A percentile compares a stretch with the other conserved stretches of the same genome.
These are phyloP conservation scores for Bagarius yarrelli DNA, from an alignment of 2,113 vertebrate species.

Conservation along the genomic window DNA sequence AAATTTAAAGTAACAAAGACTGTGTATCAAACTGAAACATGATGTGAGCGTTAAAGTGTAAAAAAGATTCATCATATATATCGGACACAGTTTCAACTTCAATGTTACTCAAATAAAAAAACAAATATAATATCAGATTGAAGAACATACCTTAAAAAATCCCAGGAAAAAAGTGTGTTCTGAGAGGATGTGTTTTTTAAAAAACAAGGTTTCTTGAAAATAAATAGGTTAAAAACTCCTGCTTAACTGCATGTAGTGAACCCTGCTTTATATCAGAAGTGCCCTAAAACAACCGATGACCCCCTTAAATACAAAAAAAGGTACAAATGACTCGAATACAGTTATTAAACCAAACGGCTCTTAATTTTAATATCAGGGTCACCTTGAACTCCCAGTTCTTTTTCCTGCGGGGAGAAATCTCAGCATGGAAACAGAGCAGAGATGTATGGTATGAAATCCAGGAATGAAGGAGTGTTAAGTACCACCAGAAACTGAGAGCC, in stretches of 20 bases:
- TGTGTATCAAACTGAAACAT: neutral
- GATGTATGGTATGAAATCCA: neutral
- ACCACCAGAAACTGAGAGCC: neutral
- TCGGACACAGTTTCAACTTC: neutral
- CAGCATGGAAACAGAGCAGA: neutral
- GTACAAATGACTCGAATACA: neutral
- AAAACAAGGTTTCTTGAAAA: slow-evolving; percentile 13
- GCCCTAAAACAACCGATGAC: neutral
- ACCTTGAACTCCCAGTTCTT: slow-evolving; percentile 17
- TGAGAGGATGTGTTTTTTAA: neutral
- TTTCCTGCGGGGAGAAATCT: neutral
- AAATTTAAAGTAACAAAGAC: neutral
- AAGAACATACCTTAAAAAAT: neutral
- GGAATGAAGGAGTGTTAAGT: neutral
- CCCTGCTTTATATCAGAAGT: neutral
- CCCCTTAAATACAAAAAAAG: neutral
- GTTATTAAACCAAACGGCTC: neutral
- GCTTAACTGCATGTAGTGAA: slow-evolving; percentile 13
- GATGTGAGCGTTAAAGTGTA: neutral
- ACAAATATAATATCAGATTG: neutral
- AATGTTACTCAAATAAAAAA: neutral
- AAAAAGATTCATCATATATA: neutral
- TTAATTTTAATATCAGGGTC: neutral
- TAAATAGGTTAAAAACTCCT: slow-evolving; percentile 32
- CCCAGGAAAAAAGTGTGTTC: neutral